phyloP scores from a whole-genome alignment of 2,113 vertebrate species.

The Limnothrissa miodon region DNA sequence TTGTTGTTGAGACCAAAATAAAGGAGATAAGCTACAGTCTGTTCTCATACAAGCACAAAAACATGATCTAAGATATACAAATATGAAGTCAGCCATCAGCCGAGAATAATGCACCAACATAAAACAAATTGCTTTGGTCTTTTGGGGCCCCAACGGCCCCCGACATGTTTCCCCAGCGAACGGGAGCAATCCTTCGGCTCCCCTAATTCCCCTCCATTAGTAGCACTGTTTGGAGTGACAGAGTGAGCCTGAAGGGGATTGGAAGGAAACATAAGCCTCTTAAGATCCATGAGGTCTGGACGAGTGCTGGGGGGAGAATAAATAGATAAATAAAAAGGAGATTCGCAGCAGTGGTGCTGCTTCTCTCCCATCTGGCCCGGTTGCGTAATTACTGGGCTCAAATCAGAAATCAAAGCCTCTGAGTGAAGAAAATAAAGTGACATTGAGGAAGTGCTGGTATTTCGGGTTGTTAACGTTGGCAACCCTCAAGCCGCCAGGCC shows the following conservation, averaged over 20 bases:
- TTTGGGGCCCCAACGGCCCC: slow-evolving; percentile 2
- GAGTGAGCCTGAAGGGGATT: slow-evolving; percentile 30
- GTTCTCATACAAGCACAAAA: not conserved
- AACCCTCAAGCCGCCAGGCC: not conserved
- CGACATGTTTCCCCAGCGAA: not conserved
- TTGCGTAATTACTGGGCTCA: slow-evolving; percentile 16
- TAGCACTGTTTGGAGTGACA: slow-evolving; percentile 32
- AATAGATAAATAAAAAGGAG: slow-evolving; percentile 5
- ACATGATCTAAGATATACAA: not conserved
- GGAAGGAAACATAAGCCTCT: slow-evolving; percentile 38
- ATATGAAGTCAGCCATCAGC: not conserved
- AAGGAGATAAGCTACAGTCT: not conserved
- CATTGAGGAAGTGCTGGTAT: slow-evolving; percentile 10
- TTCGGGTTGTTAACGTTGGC: not conserved
- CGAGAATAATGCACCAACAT: not conserved
- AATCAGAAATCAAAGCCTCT: slow-evolving; percentile 14
- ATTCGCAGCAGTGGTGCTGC: slow-evolving; percentile 4
- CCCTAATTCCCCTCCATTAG: slow-evolving; percentile 34
- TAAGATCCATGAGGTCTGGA: slow-evolving; percentile 27
- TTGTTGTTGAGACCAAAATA: not conserved
- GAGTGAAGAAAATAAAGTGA: slow-evolving; percentile 1
- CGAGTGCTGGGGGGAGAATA: not conserved
- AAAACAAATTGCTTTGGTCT: slow-evolving; percentile 11
- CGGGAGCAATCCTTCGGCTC: slow-evolving; percentile 19
- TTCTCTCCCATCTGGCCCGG: slow-evolving; percentile 28